Base-by-base conservation (phyloP, 2,113 vertebrate genomes). In the Narcine bancroftii region DNA sequence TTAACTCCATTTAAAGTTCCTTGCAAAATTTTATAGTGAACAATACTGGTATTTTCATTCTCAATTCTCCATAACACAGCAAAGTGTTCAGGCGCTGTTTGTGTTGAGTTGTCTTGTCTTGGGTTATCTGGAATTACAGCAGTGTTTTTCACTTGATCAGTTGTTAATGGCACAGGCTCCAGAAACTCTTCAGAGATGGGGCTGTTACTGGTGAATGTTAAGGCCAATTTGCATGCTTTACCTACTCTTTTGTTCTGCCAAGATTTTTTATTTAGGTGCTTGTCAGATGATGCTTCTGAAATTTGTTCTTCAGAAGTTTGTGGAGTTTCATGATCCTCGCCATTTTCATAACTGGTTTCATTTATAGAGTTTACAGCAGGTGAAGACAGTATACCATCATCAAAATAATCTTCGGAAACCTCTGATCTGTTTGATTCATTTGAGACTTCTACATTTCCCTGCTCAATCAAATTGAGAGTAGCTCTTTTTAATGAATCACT, bases 1-100 rank as follows among this genome's bases (percentile, higher is more conserved):
- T 96, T 95, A 93, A 99, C 98, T 79, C 94, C 96, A 50, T 95
- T 95, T 19, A 96, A 50, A 92, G 96, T 95, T 53, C 97, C 96
- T 63, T 92, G 93, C 92, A 99, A 60, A 7, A 99, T 89, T 92
- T 93, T 95, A 93, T 95, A 71, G 95, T 95, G 91, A 6, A 94
- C 92, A 93, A 94, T 93, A 92, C 93, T 92, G 7, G 95, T 93
- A 92, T 95, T 96, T 73, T 94, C 96, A 24, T 89, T 95, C 94
- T 97, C 97, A 92, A 99, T 93, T 93, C 97, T 97, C 98, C 98
- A 99, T 56, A 98, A 94, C 0, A 98, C 92, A 89, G 97, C 97
- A 94, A 99, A 98, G 94, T 98, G 98, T 91, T 96, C 96, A 39
- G 98, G 96, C 92, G 98, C 97, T 13, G 98, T 99, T 93, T 99